Evolutionary conservation across 2,113 vertebrate species (phyloP).

Genomic region (Cyrtonyx montezumae): DNA sequence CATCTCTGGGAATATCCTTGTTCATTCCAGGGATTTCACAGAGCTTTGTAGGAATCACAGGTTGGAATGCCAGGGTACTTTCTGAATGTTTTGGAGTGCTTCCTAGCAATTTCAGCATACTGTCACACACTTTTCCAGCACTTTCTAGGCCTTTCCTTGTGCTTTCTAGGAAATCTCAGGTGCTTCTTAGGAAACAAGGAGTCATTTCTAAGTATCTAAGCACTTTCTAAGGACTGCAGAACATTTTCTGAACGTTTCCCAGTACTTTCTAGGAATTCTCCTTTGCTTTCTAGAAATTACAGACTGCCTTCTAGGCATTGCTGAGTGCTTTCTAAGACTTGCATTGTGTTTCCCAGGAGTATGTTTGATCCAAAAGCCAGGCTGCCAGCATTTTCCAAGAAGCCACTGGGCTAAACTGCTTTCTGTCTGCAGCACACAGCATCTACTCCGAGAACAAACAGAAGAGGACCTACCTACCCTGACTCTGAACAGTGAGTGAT

Average conservation of each 20-base stretch:
- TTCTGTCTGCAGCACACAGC: background rate
- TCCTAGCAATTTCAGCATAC: background rate
- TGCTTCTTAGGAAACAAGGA: background rate
- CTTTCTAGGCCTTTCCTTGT: background rate
- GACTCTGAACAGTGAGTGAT: background rate
- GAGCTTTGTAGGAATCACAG: background rate
- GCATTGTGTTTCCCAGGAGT: background rate
- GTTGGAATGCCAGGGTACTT: background rate
- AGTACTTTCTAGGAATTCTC: background rate
- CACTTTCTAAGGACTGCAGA: background rate
- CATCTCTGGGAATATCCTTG: background rate
- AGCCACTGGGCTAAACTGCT: background rate
- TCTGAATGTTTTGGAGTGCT: background rate
- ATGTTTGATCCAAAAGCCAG: background rate
- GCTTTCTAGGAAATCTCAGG: background rate
- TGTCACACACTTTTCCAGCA: background rate
- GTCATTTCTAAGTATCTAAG: background rate
- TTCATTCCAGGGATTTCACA: background rate
- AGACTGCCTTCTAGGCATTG: background rate
- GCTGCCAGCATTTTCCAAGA: background rate
- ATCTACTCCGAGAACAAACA: background rate
- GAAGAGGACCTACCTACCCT: background rate
- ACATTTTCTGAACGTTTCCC: background rate
- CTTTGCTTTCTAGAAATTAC: background rate
- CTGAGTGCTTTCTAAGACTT: background rate